These are phyloP conservation scores for Pomatostomus ruficeps DNA, from an alignment of 2,113 vertebrate genomes.

Conservation along the genomic window DNA sequence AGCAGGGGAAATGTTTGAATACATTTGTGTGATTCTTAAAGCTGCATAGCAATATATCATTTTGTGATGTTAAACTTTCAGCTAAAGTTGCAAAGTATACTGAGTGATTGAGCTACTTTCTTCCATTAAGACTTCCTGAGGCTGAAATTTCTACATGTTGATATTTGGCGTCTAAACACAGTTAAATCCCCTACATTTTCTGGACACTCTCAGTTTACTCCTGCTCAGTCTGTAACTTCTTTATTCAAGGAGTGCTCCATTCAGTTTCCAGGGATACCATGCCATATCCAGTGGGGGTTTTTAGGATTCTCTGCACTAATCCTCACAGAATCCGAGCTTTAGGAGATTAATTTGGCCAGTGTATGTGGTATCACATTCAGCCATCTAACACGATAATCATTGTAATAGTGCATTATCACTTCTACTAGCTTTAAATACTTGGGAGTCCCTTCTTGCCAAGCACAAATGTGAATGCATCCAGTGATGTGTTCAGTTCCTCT, in stretches of 20 bases:
- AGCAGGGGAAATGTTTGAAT: slow-evolving; percentile 35
- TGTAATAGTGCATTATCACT: neutral
- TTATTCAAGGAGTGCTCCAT: neutral
- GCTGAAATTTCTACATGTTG: slow-evolving; percentile 30
- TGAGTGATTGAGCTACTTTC: slow-evolving; percentile 27
- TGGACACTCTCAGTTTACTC: neutral
- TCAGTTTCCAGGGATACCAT: neutral
- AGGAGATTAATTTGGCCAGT: neutral
- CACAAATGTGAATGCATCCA: neutral
- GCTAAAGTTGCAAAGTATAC: slow-evolving; percentile 21
- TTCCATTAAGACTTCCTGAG: slow-evolving; percentile 35
- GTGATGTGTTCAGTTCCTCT: slow-evolving; percentile 20
- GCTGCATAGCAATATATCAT: slow-evolving; percentile 38
- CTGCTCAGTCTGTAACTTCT: neutral
- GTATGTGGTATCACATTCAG: neutral
- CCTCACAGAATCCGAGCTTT: neutral
- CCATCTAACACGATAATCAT: neutral
- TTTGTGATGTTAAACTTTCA: slow-evolving; percentile 29
- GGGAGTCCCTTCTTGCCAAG: neutral
- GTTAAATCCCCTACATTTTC: neutral
- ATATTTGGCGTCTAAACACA: neutral
- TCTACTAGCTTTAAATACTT: neutral
- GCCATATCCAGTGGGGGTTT: neutral
- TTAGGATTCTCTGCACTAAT: neutral
- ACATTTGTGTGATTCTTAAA: slow-evolving; percentile 39